A percentile compares a stretch with the other conserved stretches of the same genome.
Evolutionary conservation across 2,888 invertebrate species (phyloP).

Genomic region (Drosophila flavopinicola): DNA sequence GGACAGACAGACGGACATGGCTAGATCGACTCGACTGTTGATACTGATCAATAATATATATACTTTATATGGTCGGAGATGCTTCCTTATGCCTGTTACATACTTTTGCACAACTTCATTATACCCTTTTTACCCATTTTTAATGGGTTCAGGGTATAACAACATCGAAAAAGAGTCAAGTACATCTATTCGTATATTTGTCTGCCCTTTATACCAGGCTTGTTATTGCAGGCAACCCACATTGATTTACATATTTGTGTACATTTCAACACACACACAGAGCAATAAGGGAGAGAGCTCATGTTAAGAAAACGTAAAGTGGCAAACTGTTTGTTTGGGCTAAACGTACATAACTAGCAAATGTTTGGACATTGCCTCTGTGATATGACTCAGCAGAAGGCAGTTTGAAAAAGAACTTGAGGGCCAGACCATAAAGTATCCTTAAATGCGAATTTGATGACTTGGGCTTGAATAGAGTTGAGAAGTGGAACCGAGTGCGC

Average conservation of each 20-base stretch:
- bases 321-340: slow-evolving; percentile 65
- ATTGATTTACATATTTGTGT: slow-evolving; percentile 72
- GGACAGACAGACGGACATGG: too few species aligned
- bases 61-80: too few species aligned
- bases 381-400: slow-evolving; percentile 59
- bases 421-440: slow-evolving; percentile 45
- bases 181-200: slow-evolving; percentile 37
- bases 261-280: slow-evolving; percentile 36
- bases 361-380: slow-evolving; percentile 74
- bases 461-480: slow-evolving; percentile 22
- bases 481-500: slow-evolving; percentile 9
- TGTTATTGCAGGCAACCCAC: slow-evolving; percentile 57
- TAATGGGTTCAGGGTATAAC: too few species aligned
- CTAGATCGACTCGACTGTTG: too few species aligned
- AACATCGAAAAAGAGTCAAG: slow-evolving; percentile 25
- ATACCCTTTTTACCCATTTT: too few species aligned
- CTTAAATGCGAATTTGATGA: slow-evolving; percentile 70
- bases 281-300: slow-evolving; percentile 21
- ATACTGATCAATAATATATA: too few species aligned
- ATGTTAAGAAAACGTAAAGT: slow-evolving; percentile 36
- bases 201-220: slow-evolving; percentile 32
- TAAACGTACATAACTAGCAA: slow-evolving; percentile 66
- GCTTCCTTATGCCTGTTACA: too few species aligned
- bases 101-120: too few species aligned
- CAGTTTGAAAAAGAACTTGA: slow-evolving; percentile 3